Percentiles rank a stretch among this genome's conserved stretches.
Evolutionary conservation across 2,113 vertebrate genomes (phyloP).

Genomic region (Paraplagusia blochii): DNA sequence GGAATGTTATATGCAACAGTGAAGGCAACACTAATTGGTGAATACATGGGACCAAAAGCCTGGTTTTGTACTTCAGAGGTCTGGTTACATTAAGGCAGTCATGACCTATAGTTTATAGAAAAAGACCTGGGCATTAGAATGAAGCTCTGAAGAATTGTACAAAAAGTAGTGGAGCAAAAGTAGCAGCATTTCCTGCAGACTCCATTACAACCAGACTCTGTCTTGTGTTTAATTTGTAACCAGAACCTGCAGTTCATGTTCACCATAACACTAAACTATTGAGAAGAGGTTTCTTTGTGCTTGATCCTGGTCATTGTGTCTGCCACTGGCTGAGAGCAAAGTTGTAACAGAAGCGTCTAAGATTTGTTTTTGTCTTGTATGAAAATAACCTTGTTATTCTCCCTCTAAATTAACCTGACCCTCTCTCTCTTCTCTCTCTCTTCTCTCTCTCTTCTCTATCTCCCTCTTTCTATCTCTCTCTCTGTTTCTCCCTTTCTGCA

Average conservation of each 20-base stretch:
- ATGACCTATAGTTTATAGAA: too few relatives aligned
- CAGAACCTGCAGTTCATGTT: neutral
- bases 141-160: too few relatives aligned
- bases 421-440: conserved; percentile 37
- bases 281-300: conserved; percentile 6
- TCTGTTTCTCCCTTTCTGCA: conserved; percentile 66
- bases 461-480: conserved; percentile 22
- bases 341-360: conserved; percentile 28
- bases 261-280: conserved; percentile 7
- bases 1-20: too few relatives aligned
- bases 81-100: too few relatives aligned
- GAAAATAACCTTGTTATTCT: conserved; percentile 58
- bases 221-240: too few relatives aligned
- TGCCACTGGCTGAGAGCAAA: conserved; percentile 13
- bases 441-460: conserved; percentile 10
- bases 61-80: too few relatives aligned
- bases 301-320: conserved; percentile 23
- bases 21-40: too few relatives aligned
- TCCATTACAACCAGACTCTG: too few relatives aligned
- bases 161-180: too few relatives aligned
- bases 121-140: too few relatives aligned
- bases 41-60: too few relatives aligned
- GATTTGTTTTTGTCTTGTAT: conserved; percentile 53
- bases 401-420: conserved; percentile 65
- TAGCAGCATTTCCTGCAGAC: too few relatives aligned